Conservation (phyloP, 1,140 invertebrate species). For the Trypoxylus dichotomus region DNA sequence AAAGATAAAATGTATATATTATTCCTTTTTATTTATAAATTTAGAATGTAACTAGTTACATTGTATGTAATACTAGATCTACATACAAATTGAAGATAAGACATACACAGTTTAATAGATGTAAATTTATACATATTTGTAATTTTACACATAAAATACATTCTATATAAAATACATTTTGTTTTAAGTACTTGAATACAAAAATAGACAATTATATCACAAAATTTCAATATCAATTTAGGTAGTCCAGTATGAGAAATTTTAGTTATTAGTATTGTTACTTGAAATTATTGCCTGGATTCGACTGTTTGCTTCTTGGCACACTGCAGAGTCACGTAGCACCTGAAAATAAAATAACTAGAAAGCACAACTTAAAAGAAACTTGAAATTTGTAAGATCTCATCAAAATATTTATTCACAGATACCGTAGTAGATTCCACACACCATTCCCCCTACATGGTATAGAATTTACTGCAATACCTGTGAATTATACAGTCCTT, state of each 20-base stretch:
- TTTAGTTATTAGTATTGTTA: conserved; percentile 6
- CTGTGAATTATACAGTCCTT: too few relatives aligned
- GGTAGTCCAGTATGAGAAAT: background rate
- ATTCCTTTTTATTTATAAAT: background rate
- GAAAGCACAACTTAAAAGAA: background rate
- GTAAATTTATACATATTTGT: background rate
- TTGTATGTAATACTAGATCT: background rate
- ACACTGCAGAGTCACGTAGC: conserved; percentile 59
- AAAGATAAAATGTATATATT: background rate
- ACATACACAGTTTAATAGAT: background rate
- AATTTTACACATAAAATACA: conserved; percentile 1
- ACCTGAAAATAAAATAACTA: conserved; percentile 46
- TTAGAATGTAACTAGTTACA: background rate
- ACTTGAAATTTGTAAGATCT: background rate
- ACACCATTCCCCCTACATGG: too few relatives aligned
- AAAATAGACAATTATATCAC: conserved; percentile 21
- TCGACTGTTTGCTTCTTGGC: conserved; percentile 57
- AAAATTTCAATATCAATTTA: conserved; percentile 11
- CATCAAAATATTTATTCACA: too few relatives aligned
- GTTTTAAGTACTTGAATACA: conserved; percentile 11
- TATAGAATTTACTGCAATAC: too few relatives aligned
- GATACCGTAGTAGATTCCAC: too few relatives aligned
- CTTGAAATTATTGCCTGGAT: conserved; percentile 43
- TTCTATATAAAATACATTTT: background rate
- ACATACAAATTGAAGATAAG: too few relatives aligned